These are phyloP conservation scores for Propithecus perrieri DNA, from an alignment of 2,797 vertebrate genomes.

Conservation along the genomic window DNA sequence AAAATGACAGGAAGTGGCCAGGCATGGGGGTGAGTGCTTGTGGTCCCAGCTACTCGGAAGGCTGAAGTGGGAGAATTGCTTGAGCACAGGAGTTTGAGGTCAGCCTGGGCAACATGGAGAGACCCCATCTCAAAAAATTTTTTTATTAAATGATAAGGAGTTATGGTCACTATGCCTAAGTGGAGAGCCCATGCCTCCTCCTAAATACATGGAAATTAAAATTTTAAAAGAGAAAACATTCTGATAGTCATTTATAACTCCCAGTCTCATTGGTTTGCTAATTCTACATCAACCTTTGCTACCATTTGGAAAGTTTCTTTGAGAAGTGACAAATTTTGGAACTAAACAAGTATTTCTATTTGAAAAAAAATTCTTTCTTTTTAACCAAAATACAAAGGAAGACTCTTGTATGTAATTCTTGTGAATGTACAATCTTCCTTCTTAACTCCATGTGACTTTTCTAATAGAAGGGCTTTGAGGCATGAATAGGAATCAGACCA, in stretches of 20 bases:
- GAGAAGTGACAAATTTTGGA: neutral
- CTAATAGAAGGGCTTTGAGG: neutral
- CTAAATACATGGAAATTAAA: neutral
- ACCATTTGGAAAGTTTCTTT: neutral
- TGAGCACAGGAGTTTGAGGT: neutral
- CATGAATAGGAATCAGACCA: neutral
- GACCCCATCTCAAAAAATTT: neutral
- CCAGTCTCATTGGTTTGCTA: neutral
- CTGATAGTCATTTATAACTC: neutral
- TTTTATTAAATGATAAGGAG: neutral
- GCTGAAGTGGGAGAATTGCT: too few relatives aligned
- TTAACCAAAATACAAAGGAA: neutral
- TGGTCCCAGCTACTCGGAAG: neutral
- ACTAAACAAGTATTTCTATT: neutral
- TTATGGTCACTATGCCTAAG: neutral
- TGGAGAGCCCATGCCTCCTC: neutral
- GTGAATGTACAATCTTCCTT: neutral
- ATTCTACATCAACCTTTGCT: neutral
- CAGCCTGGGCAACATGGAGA: neutral
- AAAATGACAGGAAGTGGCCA: neutral
- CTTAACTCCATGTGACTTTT: neutral
- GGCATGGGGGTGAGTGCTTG: rapidly evolving
- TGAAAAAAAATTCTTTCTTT: neutral
- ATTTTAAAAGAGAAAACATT: neutral
- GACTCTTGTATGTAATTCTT: neutral